Evolutionary conservation across 2,888 invertebrate genomes (phyloP).

Genomic region (Drosophila conformis): DNA sequence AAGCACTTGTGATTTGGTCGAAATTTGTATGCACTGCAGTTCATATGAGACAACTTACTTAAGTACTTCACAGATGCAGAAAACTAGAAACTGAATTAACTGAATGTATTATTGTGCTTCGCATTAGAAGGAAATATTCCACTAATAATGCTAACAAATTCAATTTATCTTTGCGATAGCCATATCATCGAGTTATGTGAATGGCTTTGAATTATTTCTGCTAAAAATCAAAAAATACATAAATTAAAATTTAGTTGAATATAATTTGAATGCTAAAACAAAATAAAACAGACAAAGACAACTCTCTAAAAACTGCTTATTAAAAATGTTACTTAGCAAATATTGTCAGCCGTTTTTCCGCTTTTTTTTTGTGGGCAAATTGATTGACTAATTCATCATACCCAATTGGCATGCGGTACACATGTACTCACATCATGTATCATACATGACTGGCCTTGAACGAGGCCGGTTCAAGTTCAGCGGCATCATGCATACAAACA

Average conservation of each 20-base stretch:
- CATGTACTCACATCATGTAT: constrained; percentile 50
- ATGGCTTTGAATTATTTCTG: background rate
- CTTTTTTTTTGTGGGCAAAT: background rate
- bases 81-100: background rate
- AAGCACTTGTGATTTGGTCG: constrained; percentile 2
- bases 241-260: background rate
- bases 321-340: background rate
- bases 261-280: background rate
- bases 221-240: background rate
- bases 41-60: background rate
- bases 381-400: constrained; percentile 8
- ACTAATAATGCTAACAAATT: background rate
- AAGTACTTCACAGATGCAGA: background rate
- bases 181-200: background rate
- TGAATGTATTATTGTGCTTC: background rate
- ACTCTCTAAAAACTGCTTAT: background rate
- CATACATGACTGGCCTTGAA: constrained; percentile 67
- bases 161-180: background rate
- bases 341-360: background rate
- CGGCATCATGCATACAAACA: constrained; percentile 58
- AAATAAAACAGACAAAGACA: background rate
- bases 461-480: constrained; percentile 77
- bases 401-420: constrained; percentile 22
- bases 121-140: background rate
- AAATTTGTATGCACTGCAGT: constrained; percentile 17